Base-by-base conservation (phyloP, 2,113 vertebrate species). In the Barbus barbus region DNA sequence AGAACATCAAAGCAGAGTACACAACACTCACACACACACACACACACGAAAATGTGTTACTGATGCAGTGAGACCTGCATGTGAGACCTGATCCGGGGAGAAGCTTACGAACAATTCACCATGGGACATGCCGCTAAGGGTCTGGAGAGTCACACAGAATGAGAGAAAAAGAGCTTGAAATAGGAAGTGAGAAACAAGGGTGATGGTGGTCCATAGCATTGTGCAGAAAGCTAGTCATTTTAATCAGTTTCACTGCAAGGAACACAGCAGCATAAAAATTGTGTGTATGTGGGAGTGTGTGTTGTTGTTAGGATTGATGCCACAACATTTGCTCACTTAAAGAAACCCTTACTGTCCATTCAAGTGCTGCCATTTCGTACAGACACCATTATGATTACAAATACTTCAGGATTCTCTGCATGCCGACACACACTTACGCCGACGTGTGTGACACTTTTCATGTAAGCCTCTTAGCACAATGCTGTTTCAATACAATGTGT, bases 381-480 rank as follows among this genome's bases (percentile, higher is more conserved):
- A 78, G 61, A 41, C 77, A 81, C 63, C 51, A 78, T 58, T 38
- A 83, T 71, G 75, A 72, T 60, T 7, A 24, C 51, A 86, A 82
- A 77, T 76, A 82, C 48, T 82, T 78, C 31, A 69, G 75, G 48
- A 60, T 79, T 31, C 41, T 65, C 26, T 67, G 28, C 31, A 22
- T 24, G 16, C 63, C 18, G 26, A 67, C 41, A 72, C 75, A 58
- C 65, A 75, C 76, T 58, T 81, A 48, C 22, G 31, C 41, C 22
- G 38, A 31, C 16, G 4, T 75, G 72, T 77, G 38, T 51, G 67
- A 58, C 78, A 53, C 83, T 87, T 73, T 51, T 73, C 31, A 26
- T 28, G 16, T 87, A 87, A 87, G 83, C 86, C 79, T 82, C 86
- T 87, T 87, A 85, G 73, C 41, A 20, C 48, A 53, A 74, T 82